Percentiles rank a stretch among this genome's conserved stretches.
phyloP scores from a whole-genome alignment of 2,888 invertebrate genomes.

The Agrotis segetum region DNA sequence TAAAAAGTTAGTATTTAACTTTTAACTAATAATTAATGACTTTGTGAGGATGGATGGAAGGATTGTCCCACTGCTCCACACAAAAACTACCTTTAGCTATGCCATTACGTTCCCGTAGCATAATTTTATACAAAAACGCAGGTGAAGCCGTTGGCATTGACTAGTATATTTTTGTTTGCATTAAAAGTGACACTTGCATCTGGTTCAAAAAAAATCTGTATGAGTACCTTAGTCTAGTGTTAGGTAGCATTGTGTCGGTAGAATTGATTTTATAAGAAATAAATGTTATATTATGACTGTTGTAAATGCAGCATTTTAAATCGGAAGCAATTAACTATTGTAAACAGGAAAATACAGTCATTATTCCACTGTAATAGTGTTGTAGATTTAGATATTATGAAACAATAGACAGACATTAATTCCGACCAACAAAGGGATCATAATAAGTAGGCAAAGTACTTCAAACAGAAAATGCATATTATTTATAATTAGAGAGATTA shows the following conservation, averaged over 20 bases:
- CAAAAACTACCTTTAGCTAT: too few species aligned
- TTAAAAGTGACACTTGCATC: background rate
- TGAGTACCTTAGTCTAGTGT: background rate
- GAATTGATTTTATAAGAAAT: background rate
- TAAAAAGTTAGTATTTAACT: too few species aligned
- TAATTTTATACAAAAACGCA: too few species aligned
- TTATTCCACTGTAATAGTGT: background rate
- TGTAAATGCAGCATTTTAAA: background rate
- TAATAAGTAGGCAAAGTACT: too few species aligned
- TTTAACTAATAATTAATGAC: too few species aligned
- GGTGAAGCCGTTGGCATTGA: too few species aligned
- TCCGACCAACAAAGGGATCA: too few species aligned
- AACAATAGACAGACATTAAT: background rate
- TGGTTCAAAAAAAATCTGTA: background rate
- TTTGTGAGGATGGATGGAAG: too few species aligned
- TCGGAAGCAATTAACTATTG: background rate
- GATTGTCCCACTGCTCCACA: too few species aligned
- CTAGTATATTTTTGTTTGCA: background rate
- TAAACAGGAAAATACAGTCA: slow-evolving; percentile 6
- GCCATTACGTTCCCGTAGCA: too few species aligned
- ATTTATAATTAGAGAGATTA: too few species aligned
- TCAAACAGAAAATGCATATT: too few species aligned
- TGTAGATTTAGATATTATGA: background rate
- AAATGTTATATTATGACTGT: background rate
- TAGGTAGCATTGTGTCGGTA: background rate